Evolutionary conservation across 1,140 invertebrate species (phyloP).

Genomic region (Idris sp.): DNA sequence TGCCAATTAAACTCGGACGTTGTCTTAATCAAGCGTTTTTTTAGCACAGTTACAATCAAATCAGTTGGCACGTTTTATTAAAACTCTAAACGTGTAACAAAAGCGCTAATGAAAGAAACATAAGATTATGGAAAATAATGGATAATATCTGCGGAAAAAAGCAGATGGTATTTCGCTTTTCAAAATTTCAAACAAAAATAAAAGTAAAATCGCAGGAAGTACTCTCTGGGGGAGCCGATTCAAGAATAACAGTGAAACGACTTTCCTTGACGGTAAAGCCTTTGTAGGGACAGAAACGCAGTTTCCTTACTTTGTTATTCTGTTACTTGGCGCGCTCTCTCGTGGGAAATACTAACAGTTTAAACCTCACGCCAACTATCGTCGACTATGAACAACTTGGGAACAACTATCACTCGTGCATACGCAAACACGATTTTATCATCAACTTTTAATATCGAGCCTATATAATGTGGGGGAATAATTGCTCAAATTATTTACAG

Average conservation of each 20-base stretch:
- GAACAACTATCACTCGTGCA: slow-evolving; percentile 46
- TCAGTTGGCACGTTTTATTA: no score
- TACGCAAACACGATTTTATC: slow-evolving; percentile 38
- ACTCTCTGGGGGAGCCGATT: slow-evolving; percentile 45
- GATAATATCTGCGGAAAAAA: slow-evolving; percentile 29
- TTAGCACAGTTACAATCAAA: no score
- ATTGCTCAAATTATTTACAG: no score
- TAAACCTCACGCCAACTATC: slow-evolving; percentile 55
- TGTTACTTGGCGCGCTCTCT: slow-evolving; percentile 46
- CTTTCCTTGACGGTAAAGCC: slow-evolving; percentile 56
- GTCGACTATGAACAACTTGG: slow-evolving; percentile 54
- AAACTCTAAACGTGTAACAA: no score
- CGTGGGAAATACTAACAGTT: slow-evolving; percentile 53
- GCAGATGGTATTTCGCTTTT: slow-evolving; percentile 43
- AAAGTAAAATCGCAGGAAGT: slow-evolving; percentile 40
- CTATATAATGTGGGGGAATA: neutral
- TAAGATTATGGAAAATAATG: slow-evolving; percentile 35
- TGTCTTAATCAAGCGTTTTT: slow-evolving; percentile 9
- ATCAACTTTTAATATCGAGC: slow-evolving; percentile 20
- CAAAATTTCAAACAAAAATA: slow-evolving; percentile 61
- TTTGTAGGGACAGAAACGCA: slow-evolving; percentile 32
- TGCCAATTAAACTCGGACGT: slow-evolving; percentile 8
- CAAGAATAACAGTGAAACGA: slow-evolving; percentile 58
- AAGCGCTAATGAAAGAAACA: slow-evolving; percentile 28
- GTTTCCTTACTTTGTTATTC: slow-evolving; percentile 57